phyloP scores from a whole-genome alignment of 2,113 vertebrate genomes.

The Gopherus evgoodei region DNA sequence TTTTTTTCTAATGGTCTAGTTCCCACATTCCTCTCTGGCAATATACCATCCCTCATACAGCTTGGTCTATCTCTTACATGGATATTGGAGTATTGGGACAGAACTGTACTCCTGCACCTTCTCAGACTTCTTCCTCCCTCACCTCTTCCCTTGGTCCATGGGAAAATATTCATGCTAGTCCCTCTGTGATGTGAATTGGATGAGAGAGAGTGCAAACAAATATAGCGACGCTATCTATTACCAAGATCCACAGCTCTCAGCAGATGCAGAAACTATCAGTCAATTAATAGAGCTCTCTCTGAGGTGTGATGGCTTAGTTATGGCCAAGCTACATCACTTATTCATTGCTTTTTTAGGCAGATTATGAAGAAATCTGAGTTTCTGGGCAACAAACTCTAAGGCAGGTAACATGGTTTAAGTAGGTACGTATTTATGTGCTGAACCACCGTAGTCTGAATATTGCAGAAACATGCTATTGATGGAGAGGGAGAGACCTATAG shows the following conservation, averaged over 20 bases:
- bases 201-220: background rate
- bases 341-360: background rate
- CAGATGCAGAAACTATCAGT: background rate
- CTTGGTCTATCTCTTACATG: background rate
- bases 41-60: too few relatives aligned
- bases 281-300: background rate
- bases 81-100: background rate
- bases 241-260: background rate
- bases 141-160: background rate
- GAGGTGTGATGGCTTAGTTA: background rate
- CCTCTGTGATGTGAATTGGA: background rate
- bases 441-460: background rate
- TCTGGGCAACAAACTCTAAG: rapidly evolving
- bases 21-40: too few relatives aligned
- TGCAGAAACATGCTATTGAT: background rate
- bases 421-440: background rate
- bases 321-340: background rate
- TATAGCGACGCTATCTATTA: background rate
- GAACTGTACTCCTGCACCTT: background rate
- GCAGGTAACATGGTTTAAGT: background rate
- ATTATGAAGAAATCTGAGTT: background rate
- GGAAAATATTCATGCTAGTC: rapidly evolving
- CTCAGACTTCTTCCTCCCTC: background rate
- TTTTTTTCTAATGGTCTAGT: background rate
- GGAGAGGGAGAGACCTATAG: background rate